Conservation (phyloP, 2,888 invertebrate species). For the Rotaria magnacalcarata region DNA sequence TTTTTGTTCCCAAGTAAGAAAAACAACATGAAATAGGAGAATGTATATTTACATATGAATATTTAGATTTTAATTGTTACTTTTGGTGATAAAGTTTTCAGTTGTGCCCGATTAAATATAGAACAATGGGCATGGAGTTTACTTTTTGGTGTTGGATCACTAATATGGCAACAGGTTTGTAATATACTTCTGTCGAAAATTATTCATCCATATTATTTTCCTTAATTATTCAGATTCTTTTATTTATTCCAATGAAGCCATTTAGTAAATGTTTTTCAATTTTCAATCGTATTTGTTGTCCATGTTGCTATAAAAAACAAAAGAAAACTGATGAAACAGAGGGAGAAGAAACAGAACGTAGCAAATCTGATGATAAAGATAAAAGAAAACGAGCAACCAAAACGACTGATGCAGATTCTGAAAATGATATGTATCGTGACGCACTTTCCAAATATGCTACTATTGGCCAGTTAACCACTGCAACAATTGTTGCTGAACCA, state of each 20-base stretch:
- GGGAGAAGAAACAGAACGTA: not conserved
- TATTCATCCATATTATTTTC: not conserved
- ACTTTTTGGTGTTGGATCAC: constrained; percentile 89
- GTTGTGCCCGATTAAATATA: constrained; percentile 79
- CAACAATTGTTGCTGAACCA: not conserved
- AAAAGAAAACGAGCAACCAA: not conserved
- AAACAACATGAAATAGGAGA: not conserved
- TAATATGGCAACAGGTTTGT: constrained; percentile 77
- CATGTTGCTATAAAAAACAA: not conserved
- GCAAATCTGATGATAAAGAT: not conserved
- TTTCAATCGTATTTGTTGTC: not conserved
- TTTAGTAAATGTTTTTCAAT: not conserved
- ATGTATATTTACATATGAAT: too few relatives aligned
- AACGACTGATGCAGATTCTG: not conserved
- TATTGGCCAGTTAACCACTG: not conserved
- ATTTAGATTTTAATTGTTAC: constrained; percentile 85
- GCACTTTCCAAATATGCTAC: not conserved
- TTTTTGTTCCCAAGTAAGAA: constrained; percentile 37
- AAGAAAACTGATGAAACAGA: not conserved
- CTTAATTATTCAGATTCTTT: not conserved
- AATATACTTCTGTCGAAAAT: too few relatives aligned
- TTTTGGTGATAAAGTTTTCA: constrained; percentile 93
- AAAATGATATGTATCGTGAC: not conserved
- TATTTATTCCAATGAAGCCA: not conserved
- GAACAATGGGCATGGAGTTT: constrained; percentile 99